These are phyloP conservation scores for Lycorma delicatula DNA, from an alignment of 1,140 invertebrate species.

Conservation along the genomic window DNA sequence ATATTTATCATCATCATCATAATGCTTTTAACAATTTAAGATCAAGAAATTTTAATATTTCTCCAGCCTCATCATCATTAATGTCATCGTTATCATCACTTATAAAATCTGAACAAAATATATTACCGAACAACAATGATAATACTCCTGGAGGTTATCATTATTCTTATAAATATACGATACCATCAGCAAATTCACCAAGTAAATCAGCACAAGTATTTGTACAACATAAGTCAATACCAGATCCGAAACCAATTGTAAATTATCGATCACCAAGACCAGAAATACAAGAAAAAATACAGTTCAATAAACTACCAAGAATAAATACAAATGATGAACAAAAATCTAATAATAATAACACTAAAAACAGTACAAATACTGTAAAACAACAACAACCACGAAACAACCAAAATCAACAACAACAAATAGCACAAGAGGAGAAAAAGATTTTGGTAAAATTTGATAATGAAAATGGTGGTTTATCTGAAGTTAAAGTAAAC, in stretches of 20 bases:
- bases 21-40: too few species aligned
- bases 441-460: not conserved
- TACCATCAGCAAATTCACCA: not conserved
- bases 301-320: not conserved
- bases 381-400: too few species aligned
- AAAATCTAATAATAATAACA: too few species aligned
- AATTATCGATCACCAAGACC: conserved; percentile 1
- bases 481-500: conserved; percentile 1
- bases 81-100: too few species aligned
- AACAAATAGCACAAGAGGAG: not conserved
- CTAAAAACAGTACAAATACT: too few species aligned
- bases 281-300: not conserved
- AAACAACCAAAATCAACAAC: too few species aligned
- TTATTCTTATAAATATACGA: not conserved
- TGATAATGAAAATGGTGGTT: not conserved
- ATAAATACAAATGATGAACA: too few species aligned
- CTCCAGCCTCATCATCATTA: too few species aligned
- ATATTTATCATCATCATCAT: too few species aligned
- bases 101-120: too few species aligned
- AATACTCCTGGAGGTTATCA: not conserved
- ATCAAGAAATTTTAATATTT: too few species aligned
- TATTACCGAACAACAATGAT: too few species aligned
- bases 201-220: not conserved
- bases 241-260: not conserved
- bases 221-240: not conserved